Conservation (phyloP, 2,113 vertebrate genomes). For the Danionella cerebrum region DNA sequence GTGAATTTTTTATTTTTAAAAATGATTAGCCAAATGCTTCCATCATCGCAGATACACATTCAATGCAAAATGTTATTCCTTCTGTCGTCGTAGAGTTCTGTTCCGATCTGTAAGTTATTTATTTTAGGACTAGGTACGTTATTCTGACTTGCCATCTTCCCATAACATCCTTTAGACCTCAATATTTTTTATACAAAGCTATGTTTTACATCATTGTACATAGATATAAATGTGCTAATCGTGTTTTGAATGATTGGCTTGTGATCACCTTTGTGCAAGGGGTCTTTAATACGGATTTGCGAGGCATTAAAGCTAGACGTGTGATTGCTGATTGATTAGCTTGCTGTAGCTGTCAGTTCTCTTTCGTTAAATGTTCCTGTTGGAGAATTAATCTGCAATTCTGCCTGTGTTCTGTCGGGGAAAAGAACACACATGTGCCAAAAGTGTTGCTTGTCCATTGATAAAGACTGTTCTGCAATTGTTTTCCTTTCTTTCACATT, state of each 20-base stretch:
- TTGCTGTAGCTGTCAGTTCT: neutral
- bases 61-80: neutral
- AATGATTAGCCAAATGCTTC: too few species aligned
- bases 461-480: neutral
- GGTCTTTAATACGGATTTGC: neutral
- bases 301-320: neutral
- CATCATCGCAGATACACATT: neutral
- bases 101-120: neutral
- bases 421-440: neutral
- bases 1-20: too few species aligned
- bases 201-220: constrained; percentile 6
- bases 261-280: neutral
- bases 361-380: neutral
- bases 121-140: neutral
- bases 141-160: neutral
- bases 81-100: too few species aligned
- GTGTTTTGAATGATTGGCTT: neutral
- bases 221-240: neutral
- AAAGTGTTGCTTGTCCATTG: neutral
- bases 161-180: neutral
- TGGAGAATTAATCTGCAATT: neutral
- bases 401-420: neutral
- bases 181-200: constrained; percentile 11
- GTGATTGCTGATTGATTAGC: neutral
- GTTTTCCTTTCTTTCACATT: too few species aligned